Percentiles rank a stretch among this genome's conserved stretches.
These are phyloP conservation scores for Lagorchestes hirsutus DNA, from an alignment of 2,797 vertebrate genomes.

Conservation along the genomic window DNA sequence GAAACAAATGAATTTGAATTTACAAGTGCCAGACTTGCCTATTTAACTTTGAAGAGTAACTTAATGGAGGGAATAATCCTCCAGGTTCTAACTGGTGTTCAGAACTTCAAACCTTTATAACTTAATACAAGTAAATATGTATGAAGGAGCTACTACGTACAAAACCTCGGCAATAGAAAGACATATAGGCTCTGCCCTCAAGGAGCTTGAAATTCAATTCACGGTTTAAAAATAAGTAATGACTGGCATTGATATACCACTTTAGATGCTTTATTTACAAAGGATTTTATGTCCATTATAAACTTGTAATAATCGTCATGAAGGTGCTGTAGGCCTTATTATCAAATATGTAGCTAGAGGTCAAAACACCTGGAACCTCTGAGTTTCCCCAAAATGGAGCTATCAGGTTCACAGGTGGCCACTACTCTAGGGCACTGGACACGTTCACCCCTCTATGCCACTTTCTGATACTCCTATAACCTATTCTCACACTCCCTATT, in stretches of 20 bases:
- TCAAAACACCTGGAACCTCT: not conserved
- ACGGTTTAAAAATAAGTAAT: not conserved
- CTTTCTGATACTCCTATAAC: not conserved
- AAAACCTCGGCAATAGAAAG: not conserved
- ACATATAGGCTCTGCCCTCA: not conserved
- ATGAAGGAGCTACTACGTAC: not conserved
- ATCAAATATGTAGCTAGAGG: not conserved
- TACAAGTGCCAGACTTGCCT: not conserved
- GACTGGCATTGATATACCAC: not conserved
- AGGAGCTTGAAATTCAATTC: not conserved
- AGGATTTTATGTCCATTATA: not conserved
- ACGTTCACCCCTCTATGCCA: not conserved
- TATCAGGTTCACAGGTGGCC: not conserved
- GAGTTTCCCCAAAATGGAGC: not conserved
- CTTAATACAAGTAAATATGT: not conserved
- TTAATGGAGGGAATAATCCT: not conserved
- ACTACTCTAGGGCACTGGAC: not conserved
- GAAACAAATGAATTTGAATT: not conserved
- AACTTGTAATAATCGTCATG: too few species aligned
- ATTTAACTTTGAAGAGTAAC: not conserved
- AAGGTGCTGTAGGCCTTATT: not conserved
- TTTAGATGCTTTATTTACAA: not conserved
- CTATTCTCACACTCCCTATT: not conserved
- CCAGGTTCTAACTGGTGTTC: not conserved
- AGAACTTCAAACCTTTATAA: not conserved